phyloP scores from a whole-genome alignment of 1,140 invertebrate species.

The Amphibalanus amphitrite region DNA sequence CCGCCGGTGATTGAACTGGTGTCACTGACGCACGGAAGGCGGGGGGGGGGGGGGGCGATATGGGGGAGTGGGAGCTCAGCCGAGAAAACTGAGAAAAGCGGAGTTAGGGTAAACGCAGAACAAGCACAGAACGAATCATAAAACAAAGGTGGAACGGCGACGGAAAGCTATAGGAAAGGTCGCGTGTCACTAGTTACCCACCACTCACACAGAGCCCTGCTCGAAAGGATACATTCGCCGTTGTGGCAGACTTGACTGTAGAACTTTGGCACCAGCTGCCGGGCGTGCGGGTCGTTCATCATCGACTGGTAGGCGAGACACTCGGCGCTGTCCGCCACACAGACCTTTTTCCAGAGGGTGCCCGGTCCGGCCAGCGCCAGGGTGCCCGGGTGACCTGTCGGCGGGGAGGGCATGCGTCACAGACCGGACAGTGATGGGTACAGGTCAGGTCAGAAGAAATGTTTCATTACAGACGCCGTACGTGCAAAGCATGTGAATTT shows the following conservation, averaged over 20 bases:
- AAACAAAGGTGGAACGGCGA: no score
- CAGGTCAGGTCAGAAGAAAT: conserved; percentile 80
- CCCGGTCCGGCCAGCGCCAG: conserved; percentile 83
- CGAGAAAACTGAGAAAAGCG: no score
- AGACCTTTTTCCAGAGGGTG: conserved; percentile 77
- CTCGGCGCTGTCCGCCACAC: conserved; percentile 31
- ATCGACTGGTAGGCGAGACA: conserved; percentile 59
- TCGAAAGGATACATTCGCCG: conserved; percentile 45
- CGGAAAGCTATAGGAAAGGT: no score
- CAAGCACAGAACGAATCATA: no score
- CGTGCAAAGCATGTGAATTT: neutral
- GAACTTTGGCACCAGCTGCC: conserved; percentile 65
- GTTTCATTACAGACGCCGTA: conserved; percentile 37
- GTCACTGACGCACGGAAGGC: no score
- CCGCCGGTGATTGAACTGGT: no score
- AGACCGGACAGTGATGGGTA: conserved; percentile 56
- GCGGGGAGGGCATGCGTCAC: no score
- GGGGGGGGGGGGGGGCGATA: no score
- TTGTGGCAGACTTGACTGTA: conserved; percentile 70
- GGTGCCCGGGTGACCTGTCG: conserved; percentile 75
- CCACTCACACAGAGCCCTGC: no score
- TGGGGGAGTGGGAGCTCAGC: no score
- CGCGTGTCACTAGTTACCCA: no score
- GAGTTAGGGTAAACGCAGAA: no score
- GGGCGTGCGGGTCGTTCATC: conserved; percentile 50